These are phyloP conservation scores for Himalopsyche phryganea DNA, from an alignment of 1,140 invertebrate species.

Conservation along the genomic window DNA sequence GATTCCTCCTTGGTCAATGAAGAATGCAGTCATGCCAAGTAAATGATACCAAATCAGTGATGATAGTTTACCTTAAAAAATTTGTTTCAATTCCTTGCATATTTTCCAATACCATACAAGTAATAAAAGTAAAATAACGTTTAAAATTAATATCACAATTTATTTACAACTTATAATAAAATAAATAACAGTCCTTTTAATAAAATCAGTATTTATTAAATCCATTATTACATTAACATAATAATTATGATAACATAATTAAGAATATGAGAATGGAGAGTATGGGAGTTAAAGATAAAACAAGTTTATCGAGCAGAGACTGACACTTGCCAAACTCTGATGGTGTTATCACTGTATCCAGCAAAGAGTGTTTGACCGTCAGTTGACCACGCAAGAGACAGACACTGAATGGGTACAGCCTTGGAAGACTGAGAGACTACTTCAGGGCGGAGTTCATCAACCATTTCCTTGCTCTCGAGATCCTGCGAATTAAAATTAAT, in stretches of 20 bases:
- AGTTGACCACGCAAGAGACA: constrained; percentile 97
- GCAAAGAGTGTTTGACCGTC: constrained; percentile 99
- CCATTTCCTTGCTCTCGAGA: constrained; percentile 98
- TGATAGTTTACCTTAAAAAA: no score
- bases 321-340: constrained; percentile 98
- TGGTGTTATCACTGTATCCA: constrained; percentile 97
- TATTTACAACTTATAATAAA: constrained; percentile 2
- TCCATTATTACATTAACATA: constrained; percentile 4
- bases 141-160: neutral
- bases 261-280: neutral
- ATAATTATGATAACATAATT: constrained; percentile 4
- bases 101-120: no score
- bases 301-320: constrained; percentile 65
- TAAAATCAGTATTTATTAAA: constrained; percentile 1
- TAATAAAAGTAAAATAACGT: neutral
- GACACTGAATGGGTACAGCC: constrained; percentile 90
- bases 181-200: neutral
- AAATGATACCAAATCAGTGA: no score
- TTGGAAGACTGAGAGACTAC: constrained; percentile 76
- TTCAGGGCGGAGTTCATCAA: constrained; percentile 96
- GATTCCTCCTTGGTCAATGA: no score
- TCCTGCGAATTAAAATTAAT: constrained; percentile 58
- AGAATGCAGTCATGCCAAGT: no score
- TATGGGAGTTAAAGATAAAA: neutral
- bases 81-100: no score